Evolutionary conservation across 2,113 vertebrate genomes (phyloP).

Genomic region (Egretta garzetta): DNA sequence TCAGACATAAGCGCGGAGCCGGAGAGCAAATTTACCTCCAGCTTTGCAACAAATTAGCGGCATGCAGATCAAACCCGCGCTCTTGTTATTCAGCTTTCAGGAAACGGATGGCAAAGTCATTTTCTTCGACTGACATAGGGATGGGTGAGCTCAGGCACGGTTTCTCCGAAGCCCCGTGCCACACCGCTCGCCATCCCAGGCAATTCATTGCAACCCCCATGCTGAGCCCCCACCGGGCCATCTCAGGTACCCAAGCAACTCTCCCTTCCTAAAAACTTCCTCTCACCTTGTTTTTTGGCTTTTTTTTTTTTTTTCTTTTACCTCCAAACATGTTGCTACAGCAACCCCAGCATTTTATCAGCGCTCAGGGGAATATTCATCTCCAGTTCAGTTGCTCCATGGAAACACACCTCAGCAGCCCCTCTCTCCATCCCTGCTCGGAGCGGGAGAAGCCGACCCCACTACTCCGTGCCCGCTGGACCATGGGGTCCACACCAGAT

Average conservation of each 20-base stretch:
- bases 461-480: fast-evolving
- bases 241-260: background rate
- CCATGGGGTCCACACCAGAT: background rate
- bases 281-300: background rate
- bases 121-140: background rate
- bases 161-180: background rate
- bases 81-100: background rate
- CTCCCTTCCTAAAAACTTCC: background rate
- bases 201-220: fast-evolving
- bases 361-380: background rate
- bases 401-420: background rate
- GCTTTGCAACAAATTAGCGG: background rate
- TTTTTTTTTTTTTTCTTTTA: background rate
- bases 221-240: background rate
- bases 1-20: background rate
- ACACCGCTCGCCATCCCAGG: fast-evolving
- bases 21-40: background rate
- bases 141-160: background rate
- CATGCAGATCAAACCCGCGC: background rate
- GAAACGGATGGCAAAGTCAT: background rate
- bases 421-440: background rate
- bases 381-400: background rate
- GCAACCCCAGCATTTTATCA: background rate
- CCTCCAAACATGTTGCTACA: slow-evolving; percentile 8
- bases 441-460: background rate